Evolutionary conservation across 2,888 invertebrate genomes (phyloP).

Genomic region (Eurois occulta): DNA sequence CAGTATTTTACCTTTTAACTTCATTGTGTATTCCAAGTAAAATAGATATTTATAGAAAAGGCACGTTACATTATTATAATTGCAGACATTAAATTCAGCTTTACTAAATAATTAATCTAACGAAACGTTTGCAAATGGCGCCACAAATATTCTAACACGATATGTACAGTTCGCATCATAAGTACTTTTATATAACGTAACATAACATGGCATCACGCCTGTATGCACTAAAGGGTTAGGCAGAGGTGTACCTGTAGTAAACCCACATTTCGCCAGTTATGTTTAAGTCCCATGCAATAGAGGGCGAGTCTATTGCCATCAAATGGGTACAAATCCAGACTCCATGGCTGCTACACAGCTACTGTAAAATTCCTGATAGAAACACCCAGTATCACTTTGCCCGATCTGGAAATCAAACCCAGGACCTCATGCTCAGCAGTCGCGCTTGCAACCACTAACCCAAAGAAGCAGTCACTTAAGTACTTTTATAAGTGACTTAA

Average conservation of each 20-base stretch:
- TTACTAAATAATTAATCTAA: slow-evolving; percentile 34
- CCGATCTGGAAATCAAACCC: no score
- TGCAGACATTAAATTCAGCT: slow-evolving; percentile 31
- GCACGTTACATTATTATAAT: slow-evolving; percentile 20
- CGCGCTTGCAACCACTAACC: no score
- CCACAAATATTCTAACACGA: slow-evolving; percentile 14
- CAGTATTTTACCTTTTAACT: not conserved
- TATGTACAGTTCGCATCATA: slow-evolving; percentile 23
- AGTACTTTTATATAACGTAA: not conserved
- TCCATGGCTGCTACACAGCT: no score
- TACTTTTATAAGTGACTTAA: no score
- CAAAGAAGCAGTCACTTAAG: no score
- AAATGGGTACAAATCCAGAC: not conserved
- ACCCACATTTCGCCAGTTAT: no score
- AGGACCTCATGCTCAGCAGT: no score
- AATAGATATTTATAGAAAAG: slow-evolving; percentile 12
- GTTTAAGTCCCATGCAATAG: not conserved
- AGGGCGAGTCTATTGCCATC: not conserved
- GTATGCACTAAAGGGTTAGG: no score
- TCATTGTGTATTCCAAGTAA: not conserved
- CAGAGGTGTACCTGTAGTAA: not conserved
- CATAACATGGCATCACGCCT: no score
- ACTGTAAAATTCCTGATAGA: no score
- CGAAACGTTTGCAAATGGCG: slow-evolving; percentile 25
- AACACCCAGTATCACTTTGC: no score